Evolutionary conservation across 2,113 vertebrate genomes (phyloP), one percentile per base, ranked within the genome.

Genomic region (Paratilapia polleni): DNA sequence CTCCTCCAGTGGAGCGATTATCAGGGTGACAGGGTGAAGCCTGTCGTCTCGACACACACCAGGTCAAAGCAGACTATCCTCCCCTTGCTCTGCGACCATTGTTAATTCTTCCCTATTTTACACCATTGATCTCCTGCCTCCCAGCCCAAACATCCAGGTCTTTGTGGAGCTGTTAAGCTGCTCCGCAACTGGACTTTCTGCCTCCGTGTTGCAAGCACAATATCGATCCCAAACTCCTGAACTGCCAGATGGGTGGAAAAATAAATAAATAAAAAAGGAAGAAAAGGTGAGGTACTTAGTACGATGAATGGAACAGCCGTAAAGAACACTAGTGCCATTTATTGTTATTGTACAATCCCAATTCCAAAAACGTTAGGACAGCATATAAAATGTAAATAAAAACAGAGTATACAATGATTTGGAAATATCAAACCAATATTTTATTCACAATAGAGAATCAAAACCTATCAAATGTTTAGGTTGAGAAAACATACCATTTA

Each of bases 61-160:
- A 75, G 86, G 90, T 93, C 93, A 93, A 82, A 86, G 80, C 83
- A 36, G 57, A 34, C 83, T 87, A 66, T 87, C 89, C 87, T 89
- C 84, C 81, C 76, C 82, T 85, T 87, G 77, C 88, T 85, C 84
- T 73, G 56, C 80, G 76, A 74, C 90, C 86, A 83, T 94, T 93
- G 89, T 88, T 91, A 93, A 94, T 91, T 90, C 92, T 86, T 85
- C 78, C 75, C 90, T 88, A 89, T 92, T 95, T 94, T 91, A 91
- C 86, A 85, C 91, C 92, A 94, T 94, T 91, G 93, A 95, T 95
- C 91, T 93, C 82, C 89, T 94, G 89, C 90, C 88, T 92, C 77
- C 49, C 24, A 70, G 88, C 78, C 85, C 78, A 88, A 88, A 89
- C 74, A 90, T 80, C 77, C 77, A 64, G 70, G 89, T 88, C 91